Evolutionary conservation across 2,888 invertebrate genomes (phyloP), one percentile per base, ranked within the genome.

Genomic region (Cheilosia impressa): DNA sequence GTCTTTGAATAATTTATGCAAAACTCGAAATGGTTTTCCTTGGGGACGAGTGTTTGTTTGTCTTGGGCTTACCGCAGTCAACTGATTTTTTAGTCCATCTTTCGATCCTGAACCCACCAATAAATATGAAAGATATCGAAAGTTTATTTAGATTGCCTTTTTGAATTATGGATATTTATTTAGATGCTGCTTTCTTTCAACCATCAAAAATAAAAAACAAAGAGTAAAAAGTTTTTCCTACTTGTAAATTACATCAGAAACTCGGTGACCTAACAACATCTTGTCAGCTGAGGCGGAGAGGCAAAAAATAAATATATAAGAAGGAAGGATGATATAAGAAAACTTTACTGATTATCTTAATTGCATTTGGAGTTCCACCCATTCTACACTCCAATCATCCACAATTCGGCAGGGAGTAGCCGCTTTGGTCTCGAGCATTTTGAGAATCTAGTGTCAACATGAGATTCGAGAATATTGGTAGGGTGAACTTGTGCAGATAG

Each of bases 261-360:
- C 73, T 68, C 76, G 79, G 45, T 71, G 84, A 71, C 75, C 71
- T 60, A 75, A 79, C 69, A 76, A 65, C 60, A 71, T 68, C 52
- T 55, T 69, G 69, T 69, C 69, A 65, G 19, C 17, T 13, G 58
- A 52, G 15, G 66, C 17, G n/a, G 24, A 57, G 41, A 66, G 57
- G 22, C 31, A 77, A 43, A 45, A 31, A 31, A 31, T 31, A 31
- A 58, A 34, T 45, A 31, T 31, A 41, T 55, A 50, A 43, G 13
- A 17, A 15, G 7, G 43, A 50, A 43, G 13, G 19, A 52, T 9
- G n/a, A 10, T 19, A 50, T 43, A 43, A 19, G 22, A 52, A 85
- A 85, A 85, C 85, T 85, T 85, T 85, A 81, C 72, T 85, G 85
- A 85, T 85, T 85, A 85, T 85, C 85, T 80, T 85, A 81, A 85